Base-by-base conservation (phyloP, 2,113 vertebrate species). In the Helogale parvula region DNA sequence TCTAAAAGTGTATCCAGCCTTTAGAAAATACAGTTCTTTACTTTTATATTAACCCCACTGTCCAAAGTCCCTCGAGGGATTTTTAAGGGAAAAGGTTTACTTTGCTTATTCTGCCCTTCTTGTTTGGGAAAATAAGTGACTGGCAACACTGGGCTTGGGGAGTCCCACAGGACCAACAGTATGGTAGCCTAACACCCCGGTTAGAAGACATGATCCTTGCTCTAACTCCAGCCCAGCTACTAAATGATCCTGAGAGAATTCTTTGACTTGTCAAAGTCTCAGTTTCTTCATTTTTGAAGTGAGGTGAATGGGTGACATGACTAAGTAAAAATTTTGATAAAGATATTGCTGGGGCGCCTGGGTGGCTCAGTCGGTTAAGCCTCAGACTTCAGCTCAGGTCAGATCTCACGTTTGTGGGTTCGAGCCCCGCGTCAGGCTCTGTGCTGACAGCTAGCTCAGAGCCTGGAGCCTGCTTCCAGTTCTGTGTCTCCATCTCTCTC, bases 1-100 rank as follows among this genome's bases (percentile, higher is more conserved):
- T 23, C 21, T 60, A 60, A 60, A 97, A 86, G 45, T 83, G 95
- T 77, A 88, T 69, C 11, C 47, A 87, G 47, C 50, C 21, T 71
- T 94, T 77, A 96, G 66, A 96, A 92, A 94, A 96, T 65, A 13
- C 69, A 63, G 79, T 90, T 89, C 38, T 21, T 93, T 38, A 54
- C 31, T 21, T 88, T 91, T 83, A 65, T 54, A 89, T 17, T 80
- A 50, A 94, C 21, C 38, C 33, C 15, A 72, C 45, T 63, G 57
- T 47, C 14, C 65, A 41, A 50, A 88, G 60, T 45, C 69, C 84
- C 15, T 85, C 33, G 21, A 92, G 25, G 25, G 10, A 54, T 89
- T 68, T 94, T 88, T 76, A 91, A 94, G n/a, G 35, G 45, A 71
- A 88, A 74, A 94, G 4, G 25, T 45, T 90, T 82, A 81, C 23